These are phyloP conservation scores for Zaprionus kolodkinae DNA, from an alignment of 1,140 invertebrate species.

Conservation along the genomic window DNA sequence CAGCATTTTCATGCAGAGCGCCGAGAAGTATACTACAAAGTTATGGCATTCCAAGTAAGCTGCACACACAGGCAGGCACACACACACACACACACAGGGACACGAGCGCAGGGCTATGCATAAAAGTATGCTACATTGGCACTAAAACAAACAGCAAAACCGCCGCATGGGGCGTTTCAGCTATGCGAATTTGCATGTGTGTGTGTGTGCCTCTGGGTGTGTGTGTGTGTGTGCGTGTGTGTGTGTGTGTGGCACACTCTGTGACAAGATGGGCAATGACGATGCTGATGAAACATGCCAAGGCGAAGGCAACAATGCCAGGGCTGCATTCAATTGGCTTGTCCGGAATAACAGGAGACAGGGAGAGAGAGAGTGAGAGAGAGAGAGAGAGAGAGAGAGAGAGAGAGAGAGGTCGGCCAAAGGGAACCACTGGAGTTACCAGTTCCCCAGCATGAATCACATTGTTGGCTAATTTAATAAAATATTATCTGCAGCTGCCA, in stretches of 20 bases:
- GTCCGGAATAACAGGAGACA: background rate
- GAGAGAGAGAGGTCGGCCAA: background rate
- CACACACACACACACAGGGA: slow-evolving; percentile 19
- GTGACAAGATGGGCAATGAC: slow-evolving; percentile 55
- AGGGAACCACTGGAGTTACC: background rate
- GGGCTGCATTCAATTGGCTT: slow-evolving; percentile 42
- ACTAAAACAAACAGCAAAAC: slow-evolving; percentile 78
- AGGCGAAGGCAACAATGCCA: slow-evolving; percentile 62
- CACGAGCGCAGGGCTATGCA: slow-evolving; percentile 61
- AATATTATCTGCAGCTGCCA: slow-evolving; percentile 1
- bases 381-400: background rate
- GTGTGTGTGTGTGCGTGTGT: slow-evolving; percentile 37
- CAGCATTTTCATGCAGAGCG: slow-evolving; percentile 62
- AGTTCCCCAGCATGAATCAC: background rate
- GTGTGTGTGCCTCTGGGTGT: slow-evolving; percentile 10
- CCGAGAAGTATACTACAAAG: slow-evolving; percentile 46
- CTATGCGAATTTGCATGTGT: slow-evolving; percentile 22
- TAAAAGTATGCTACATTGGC: slow-evolving; percentile 82
- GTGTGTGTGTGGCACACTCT: slow-evolving; percentile 38
- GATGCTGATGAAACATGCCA: slow-evolving; percentile 65
- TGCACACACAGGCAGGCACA: slow-evolving; percentile 33
- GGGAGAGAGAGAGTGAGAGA: background rate
- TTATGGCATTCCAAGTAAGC: slow-evolving; percentile 71
- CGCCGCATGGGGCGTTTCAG: slow-evolving; percentile 43
- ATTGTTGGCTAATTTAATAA: background rate